A percentile compares a stretch with the other conserved stretches of the same genome.
Conservation (phyloP, 2,113 vertebrate genomes). For the Archilochus colubris region DNA sequence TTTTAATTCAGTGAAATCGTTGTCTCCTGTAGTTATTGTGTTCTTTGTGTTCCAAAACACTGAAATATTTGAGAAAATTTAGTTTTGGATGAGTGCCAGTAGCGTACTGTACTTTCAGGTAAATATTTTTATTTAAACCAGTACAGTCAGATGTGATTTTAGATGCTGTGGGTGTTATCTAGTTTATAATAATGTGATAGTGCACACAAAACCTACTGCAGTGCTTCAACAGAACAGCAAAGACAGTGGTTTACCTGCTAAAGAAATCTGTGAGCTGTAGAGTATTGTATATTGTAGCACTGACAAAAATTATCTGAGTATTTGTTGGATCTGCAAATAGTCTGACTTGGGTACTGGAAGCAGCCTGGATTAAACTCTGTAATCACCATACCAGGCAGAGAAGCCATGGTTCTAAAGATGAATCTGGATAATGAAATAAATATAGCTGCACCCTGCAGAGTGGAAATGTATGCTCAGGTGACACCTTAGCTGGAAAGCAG, state of each 20-base stretch:
- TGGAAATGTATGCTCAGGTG: background rate
- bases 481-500: background rate
- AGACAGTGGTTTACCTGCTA: background rate
- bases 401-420: accelerated
- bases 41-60: background rate
- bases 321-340: background rate
- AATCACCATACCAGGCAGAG: background rate
- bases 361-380: background rate
- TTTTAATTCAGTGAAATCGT: background rate
- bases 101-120: background rate
- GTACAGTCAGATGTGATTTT: background rate
- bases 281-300: background rate
- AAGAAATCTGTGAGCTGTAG: background rate
- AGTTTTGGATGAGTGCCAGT: background rate
- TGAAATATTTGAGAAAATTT: background rate
- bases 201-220: background rate
- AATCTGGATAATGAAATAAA: background rate
- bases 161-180: background rate
- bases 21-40: background rate
- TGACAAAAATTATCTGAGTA: background rate
- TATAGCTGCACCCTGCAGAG: background rate
- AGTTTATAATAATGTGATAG: background rate
- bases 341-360: background rate
- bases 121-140: background rate
- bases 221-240: background rate